Percentiles rank a stretch among this genome's conserved stretches.
phyloP scores from a whole-genome alignment of 2,113 vertebrate species.

The Vidua macroura region DNA sequence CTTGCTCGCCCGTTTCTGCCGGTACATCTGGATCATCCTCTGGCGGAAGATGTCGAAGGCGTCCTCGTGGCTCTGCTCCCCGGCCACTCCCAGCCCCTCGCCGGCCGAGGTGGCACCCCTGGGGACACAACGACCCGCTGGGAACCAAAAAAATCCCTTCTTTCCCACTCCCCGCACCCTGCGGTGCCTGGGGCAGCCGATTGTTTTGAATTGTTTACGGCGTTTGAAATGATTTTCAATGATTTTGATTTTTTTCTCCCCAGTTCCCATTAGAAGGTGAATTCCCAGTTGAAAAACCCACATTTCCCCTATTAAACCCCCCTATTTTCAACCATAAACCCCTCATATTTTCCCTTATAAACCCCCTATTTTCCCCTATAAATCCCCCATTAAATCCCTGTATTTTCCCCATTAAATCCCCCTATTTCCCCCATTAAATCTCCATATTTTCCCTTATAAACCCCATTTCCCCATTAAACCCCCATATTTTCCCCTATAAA shows the following conservation, averaged over 20 bases:
- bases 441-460: too few relatives aligned
- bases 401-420: background rate
- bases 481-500: too few relatives aligned
- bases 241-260: too few relatives aligned
- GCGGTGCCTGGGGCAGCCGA: too few relatives aligned
- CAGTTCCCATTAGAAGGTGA: too few relatives aligned
- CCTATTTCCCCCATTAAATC: background rate
- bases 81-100: constrained; percentile 76
- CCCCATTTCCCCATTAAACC: too few relatives aligned
- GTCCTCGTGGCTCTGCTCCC: constrained; percentile 71
- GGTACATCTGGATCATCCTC: constrained; percentile 83
- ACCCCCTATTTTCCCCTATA: background rate
- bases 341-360: too few relatives aligned
- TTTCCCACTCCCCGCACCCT: too few relatives aligned
- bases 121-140: background rate
- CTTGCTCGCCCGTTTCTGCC: constrained; percentile 75
- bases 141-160: too few relatives aligned
- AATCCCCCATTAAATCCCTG: background rate
- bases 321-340: background rate
- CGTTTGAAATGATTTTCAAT: too few relatives aligned
- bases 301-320: background rate
- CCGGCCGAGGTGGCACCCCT: constrained; percentile 77
- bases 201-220: too few relatives aligned
- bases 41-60: constrained; percentile 79
- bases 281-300: too few relatives aligned